Conservation (phyloP, 1,140 invertebrate genomes). For the Vollenhovia emeryi region DNA sequence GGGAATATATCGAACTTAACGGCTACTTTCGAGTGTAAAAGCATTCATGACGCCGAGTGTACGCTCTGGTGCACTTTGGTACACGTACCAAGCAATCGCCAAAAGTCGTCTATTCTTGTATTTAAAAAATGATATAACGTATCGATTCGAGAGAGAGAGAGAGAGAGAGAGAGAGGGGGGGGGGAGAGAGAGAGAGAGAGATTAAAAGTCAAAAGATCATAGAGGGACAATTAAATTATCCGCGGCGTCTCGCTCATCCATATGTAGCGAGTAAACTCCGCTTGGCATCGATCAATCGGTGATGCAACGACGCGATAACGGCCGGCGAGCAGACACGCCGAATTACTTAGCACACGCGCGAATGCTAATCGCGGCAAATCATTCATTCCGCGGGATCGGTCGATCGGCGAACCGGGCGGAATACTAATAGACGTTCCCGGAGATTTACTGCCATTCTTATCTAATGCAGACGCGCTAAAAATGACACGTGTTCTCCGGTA, state of each 20-base stretch:
- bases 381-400: slow-evolving; percentile 55
- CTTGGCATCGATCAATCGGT: slow-evolving; percentile 34
- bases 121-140: no score
- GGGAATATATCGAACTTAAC: no score
- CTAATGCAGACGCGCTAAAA: slow-evolving; percentile 59
- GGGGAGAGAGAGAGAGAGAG: not conserved
- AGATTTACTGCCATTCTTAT: slow-evolving; percentile 62
- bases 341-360: slow-evolving; percentile 47
- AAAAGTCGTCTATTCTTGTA: no score
- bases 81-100: no score
- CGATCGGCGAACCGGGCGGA: slow-evolving; percentile 57
- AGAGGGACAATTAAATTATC: not conserved
- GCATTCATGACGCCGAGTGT: no score
- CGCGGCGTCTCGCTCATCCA: not conserved
- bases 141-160: no score
- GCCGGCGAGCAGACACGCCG: slow-evolving; percentile 35
- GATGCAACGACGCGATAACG: slow-evolving; percentile 35
- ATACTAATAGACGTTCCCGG: slow-evolving; percentile 61
- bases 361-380: slow-evolving; percentile 61
- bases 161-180: no score
- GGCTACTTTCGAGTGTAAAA: no score
- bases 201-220: not conserved
- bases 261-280: not conserved
- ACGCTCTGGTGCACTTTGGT: no score
- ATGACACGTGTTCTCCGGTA: slow-evolving; percentile 43